These are phyloP conservation scores for Probosciger aterrimus DNA, from an alignment of 2,113 vertebrate genomes.

Conservation along the genomic window DNA sequence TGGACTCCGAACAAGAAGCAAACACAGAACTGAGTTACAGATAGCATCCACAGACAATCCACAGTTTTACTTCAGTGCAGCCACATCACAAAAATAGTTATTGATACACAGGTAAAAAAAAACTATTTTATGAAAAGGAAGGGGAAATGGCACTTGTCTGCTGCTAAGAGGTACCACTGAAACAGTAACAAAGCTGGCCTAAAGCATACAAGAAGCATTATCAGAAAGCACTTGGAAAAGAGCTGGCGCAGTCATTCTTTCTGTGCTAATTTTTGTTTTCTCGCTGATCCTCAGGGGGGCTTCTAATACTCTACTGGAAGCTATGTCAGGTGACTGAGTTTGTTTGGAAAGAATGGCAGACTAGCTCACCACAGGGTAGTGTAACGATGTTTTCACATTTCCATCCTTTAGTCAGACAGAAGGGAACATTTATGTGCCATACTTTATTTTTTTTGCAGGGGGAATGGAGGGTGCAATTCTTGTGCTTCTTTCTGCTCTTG, in stretches of 20 bases:
- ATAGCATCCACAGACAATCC: not conserved
- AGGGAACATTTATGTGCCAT: not conserved
- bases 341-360: not conserved
- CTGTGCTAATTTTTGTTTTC: not conserved
- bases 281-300: not conserved
- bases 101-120: not conserved
- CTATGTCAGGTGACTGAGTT: not conserved
- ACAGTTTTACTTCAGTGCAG: not conserved
- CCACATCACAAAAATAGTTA: not conserved
- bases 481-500: not conserved
- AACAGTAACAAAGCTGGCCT: not conserved
- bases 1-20: not conserved
- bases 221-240: not conserved
- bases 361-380: not conserved
- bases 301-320: not conserved
- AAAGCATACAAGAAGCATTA: not conserved
- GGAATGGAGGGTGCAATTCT: accelerated
- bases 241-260: not conserved
- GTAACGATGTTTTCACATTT: not conserved
- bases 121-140: not conserved
- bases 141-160: not conserved
- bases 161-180: not conserved
- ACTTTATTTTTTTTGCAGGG: not conserved
- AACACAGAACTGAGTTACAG: not conserved
- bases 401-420: not conserved